These are phyloP conservation scores for Myotis findleyi DNA, from an alignment of 2,797 vertebrate genomes.

Conservation along the genomic window DNA sequence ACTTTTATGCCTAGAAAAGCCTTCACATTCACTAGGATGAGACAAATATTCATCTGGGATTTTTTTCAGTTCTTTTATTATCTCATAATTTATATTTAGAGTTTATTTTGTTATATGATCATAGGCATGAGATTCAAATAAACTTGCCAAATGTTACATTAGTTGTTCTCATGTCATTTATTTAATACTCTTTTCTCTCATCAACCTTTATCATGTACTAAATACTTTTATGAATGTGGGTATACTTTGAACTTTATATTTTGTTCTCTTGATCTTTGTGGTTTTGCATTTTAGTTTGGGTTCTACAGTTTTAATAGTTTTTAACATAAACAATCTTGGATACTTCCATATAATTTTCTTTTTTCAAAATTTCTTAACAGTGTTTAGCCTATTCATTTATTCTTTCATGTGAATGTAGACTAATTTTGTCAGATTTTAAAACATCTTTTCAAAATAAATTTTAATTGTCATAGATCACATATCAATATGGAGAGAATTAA, in stretches of 20 bases:
- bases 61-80: neutral
- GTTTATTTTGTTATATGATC: constrained; percentile 6
- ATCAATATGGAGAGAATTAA: neutral
- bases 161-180: neutral
- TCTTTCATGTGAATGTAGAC: neutral
- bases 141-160: neutral
- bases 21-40: neutral
- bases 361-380: neutral
- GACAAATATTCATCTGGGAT: neutral
- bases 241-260: neutral
- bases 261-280: neutral
- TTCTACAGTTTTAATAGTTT: neutral
- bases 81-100: constrained; percentile 3
- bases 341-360: neutral
- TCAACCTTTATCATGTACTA: neutral
- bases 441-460: constrained; percentile 18
- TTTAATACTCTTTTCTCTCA: neutral
- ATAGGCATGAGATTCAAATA: neutral
- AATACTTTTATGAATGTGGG: neutral
- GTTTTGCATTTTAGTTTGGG: constrained; percentile 1
- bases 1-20: neutral
- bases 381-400: constrained; percentile 21
- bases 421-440: constrained; percentile 44
- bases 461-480: neutral
- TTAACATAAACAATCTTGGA: neutral